Evolutionary conservation across 2,888 invertebrate species (phyloP).

Genomic region (Orthosia gothica): DNA sequence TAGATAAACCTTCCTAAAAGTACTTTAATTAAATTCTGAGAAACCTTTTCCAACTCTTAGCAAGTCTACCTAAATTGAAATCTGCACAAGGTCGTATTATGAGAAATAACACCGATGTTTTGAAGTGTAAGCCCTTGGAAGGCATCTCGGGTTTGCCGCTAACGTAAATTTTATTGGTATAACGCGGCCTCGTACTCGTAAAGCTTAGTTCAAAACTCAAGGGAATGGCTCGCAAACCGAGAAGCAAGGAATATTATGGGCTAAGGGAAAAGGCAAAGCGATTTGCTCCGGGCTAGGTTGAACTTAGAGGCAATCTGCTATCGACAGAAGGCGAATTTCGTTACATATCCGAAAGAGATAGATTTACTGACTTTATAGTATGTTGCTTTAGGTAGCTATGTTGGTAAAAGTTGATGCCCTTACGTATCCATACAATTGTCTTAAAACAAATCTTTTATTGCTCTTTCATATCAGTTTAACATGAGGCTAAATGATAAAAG

Average conservation of each 20-base stretch:
- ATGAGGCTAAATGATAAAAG: too few species aligned
- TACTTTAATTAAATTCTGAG: not conserved
- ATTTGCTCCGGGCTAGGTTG: not conserved
- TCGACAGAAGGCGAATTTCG: too few species aligned
- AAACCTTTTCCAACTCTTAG: not conserved
- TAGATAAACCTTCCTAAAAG: not conserved
- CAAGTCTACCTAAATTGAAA: slow-evolving; percentile 1
- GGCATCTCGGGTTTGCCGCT: slow-evolving; percentile 40
- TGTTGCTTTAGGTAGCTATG: too few species aligned
- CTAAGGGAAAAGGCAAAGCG: slow-evolving; percentile 36
- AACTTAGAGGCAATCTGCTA: too few species aligned
- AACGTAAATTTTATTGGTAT: slow-evolving; percentile 68
- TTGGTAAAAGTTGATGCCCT: too few species aligned
- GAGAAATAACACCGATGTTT: slow-evolving; percentile 42
- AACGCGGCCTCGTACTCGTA: slow-evolving; percentile 59
- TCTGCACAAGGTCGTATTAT: slow-evolving; percentile 17
- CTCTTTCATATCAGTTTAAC: too few species aligned
- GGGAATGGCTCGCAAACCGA: slow-evolving; percentile 66
- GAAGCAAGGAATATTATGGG: slow-evolving; percentile 41
- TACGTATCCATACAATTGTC: too few species aligned
- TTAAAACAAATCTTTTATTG: too few species aligned
- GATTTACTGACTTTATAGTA: too few species aligned
- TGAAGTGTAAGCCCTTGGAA: slow-evolving; percentile 43
- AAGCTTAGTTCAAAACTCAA: slow-evolving; percentile 64
- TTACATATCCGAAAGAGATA: too few species aligned